Conservation (phyloP, 2,797 vertebrate genomes). For the Rhinella marina region DNA sequence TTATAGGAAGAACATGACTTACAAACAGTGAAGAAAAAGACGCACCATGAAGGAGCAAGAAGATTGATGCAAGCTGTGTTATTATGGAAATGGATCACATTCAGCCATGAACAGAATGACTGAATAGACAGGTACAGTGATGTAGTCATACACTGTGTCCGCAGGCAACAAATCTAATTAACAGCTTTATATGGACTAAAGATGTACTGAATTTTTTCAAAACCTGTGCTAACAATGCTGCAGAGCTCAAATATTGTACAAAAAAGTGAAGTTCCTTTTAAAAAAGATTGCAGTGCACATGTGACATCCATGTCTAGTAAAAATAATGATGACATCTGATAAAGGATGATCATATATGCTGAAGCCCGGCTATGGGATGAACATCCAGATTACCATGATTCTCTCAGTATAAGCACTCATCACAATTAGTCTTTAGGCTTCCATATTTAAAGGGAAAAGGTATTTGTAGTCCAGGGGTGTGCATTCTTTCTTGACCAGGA, state of each 20-base stretch:
- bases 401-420: no score
- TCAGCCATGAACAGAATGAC: background rate
- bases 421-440: no score
- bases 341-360: no score
- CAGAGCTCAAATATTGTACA: background rate
- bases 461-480: no score
- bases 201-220: background rate
- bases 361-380: no score
- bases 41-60: background rate
- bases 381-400: no score
- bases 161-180: background rate
- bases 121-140: background rate
- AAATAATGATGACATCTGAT: no score
- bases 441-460: no score
- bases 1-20: background rate
- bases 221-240: background rate
- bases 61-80: background rate
- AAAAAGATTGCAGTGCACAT: background rate
- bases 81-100: background rate
- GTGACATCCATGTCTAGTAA: no score
- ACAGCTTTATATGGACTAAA: background rate
- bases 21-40: background rate
- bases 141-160: background rate
- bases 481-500: no score
- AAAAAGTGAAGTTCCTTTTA: background rate